Conservation (phyloP, 2,113 vertebrate species). For the Lonchura striata region DNA sequence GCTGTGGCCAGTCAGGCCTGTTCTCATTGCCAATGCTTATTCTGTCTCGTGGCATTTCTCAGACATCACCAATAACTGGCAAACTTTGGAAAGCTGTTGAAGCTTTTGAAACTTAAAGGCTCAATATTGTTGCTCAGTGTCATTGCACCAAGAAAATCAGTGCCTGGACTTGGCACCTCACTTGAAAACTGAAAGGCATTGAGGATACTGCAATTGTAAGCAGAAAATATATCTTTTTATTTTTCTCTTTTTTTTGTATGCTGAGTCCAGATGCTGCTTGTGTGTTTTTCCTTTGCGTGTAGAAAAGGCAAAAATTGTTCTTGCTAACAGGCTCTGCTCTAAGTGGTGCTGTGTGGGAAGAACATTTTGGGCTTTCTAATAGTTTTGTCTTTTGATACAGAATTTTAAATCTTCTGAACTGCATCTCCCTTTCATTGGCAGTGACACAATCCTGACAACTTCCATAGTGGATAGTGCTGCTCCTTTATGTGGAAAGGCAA, state of each 20-base stretch:
- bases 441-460: background rate
- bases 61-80: background rate
- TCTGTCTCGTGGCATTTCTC: background rate
- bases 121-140: rapidly evolving
- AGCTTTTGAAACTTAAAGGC: background rate
- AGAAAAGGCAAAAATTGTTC: background rate
- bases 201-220: background rate
- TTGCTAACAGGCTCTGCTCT: background rate
- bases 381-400: background rate
- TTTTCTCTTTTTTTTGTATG: background rate
- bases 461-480: background rate
- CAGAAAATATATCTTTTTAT: background rate
- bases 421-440: background rate
- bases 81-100: background rate
- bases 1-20: background rate
- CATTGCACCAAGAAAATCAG: background rate
- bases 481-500: background rate
- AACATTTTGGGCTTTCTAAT: background rate
- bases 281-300: background rate
- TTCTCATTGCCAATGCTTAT: rapidly evolving
- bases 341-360: background rate
- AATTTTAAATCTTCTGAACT: background rate
- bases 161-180: background rate
- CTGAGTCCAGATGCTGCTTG: background rate
- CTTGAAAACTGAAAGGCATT: background rate